A percentile compares a stretch with the other conserved stretches of the same genome.
Evolutionary conservation across 2,113 vertebrate species (phyloP).

Genomic region (Proterorhinus semilunaris): DNA sequence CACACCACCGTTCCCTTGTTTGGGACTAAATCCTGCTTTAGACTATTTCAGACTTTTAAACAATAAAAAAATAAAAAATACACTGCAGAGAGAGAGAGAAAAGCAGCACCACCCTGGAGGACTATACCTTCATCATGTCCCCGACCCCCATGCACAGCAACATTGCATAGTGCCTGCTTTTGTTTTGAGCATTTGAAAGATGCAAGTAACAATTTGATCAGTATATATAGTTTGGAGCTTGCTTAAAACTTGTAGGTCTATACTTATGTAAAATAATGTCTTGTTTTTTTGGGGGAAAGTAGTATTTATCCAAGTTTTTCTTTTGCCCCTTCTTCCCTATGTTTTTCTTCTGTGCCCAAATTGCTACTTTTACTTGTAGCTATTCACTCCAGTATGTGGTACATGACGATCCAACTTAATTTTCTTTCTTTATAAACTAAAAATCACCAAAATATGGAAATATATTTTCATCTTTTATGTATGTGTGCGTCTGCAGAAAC

Average conservation of each 20-base stretch:
- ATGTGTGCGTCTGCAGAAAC: neutral
- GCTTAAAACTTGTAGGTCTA: neutral
- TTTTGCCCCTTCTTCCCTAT: neutral
- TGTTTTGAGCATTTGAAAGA: neutral
- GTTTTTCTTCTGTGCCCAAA: neutral
- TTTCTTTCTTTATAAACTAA: neutral
- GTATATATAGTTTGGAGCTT: neutral
- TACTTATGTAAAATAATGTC: neutral
- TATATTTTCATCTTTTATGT: neutral
- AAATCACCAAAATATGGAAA: neutral
- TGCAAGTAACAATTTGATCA: neutral
- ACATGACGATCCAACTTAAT: neutral
- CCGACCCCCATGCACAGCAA: neutral
- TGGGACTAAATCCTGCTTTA: conserved; percentile 24
- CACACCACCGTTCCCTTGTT: conserved; percentile 15
- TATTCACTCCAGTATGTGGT: neutral
- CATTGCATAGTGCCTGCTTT: neutral
- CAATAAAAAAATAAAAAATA: conserved; percentile 8
- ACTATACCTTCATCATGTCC: neutral
- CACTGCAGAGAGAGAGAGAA: conserved; percentile 1
- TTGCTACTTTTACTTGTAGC: neutral
- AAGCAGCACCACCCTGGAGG: neutral
- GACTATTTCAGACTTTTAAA: conserved; percentile 7
- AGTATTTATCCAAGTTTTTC: neutral
- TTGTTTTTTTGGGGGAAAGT: neutral